These are phyloP conservation scores for Limosa lapponica DNA, from an alignment of 2,797 vertebrate species.

Conservation along the genomic window DNA sequence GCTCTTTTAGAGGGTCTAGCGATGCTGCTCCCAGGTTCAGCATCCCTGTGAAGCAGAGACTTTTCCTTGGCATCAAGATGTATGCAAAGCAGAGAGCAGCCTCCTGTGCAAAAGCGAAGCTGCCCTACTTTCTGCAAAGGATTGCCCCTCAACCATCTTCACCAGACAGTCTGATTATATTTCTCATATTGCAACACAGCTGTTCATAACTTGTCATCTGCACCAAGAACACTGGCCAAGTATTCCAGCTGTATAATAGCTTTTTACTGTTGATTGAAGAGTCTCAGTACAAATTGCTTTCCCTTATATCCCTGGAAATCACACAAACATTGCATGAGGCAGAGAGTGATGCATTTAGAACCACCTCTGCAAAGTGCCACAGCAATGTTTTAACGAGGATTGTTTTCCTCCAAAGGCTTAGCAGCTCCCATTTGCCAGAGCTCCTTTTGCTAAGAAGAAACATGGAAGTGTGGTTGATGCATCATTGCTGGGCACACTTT, in stretches of 20 bases:
- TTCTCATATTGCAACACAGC: neutral
- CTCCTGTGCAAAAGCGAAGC: neutral
- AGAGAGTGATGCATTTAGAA: constrained; percentile 29
- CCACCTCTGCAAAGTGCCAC: constrained; percentile 13
- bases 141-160: neutral
- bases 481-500: neutral
- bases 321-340: neutral
- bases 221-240: constrained; percentile 6
- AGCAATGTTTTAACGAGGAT: neutral
- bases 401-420: neutral
- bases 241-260: neutral
- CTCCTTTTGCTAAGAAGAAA: neutral
- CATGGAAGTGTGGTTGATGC: neutral
- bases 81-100: neutral
- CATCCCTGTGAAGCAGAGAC: accelerated
- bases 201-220: neutral
- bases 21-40: neutral
- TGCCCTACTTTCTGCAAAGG: neutral
- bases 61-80: neutral
- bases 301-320: neutral
- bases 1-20: neutral
- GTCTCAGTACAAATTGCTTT: neutral
- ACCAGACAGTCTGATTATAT: neutral
- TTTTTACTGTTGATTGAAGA: neutral
- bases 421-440: neutral